Evolutionary conservation across 2,113 vertebrate genomes (phyloP).

Genomic region (Hippocampus comes): DNA sequence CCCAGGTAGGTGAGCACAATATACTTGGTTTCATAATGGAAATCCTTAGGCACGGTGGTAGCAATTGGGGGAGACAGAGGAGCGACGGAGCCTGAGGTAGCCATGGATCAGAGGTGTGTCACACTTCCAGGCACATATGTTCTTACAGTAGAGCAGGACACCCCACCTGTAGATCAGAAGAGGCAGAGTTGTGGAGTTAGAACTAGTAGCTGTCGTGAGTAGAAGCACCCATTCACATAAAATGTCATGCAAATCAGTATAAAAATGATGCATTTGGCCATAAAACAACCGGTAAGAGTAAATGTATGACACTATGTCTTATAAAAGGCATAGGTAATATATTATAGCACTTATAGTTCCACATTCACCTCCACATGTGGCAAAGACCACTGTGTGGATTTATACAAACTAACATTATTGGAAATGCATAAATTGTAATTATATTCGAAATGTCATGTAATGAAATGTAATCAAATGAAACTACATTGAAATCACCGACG

Average conservation of each 20-base stretch:
- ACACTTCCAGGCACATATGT: conserved; percentile 61
- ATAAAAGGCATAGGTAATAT: neutral
- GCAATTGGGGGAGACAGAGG: conserved; percentile 42
- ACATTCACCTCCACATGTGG: neutral
- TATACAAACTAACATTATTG: neutral
- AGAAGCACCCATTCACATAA: neutral
- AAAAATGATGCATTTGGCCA: neutral
- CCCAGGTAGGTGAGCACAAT: conserved; percentile 91
- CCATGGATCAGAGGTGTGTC: conserved; percentile 62
- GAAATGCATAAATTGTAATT: neutral
- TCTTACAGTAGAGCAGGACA: conserved; percentile 44
- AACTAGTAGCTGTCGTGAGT: neutral
- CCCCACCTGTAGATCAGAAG: conserved; percentile 35
- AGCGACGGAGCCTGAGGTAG: conserved; percentile 57
- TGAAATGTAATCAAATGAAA: neutral
- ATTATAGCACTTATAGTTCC: neutral
- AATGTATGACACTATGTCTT: neutral
- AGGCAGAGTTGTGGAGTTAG: neutral
- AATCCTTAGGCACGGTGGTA: conserved; percentile 81
- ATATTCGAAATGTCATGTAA: no score
- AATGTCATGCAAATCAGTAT: neutral
- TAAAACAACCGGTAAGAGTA: neutral
- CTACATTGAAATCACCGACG: neutral
- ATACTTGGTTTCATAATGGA: conserved; percentile 92
- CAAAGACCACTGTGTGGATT: neutral